Conservation (phyloP, 2,888 invertebrate species). For the Apodemia mormo region DNA sequence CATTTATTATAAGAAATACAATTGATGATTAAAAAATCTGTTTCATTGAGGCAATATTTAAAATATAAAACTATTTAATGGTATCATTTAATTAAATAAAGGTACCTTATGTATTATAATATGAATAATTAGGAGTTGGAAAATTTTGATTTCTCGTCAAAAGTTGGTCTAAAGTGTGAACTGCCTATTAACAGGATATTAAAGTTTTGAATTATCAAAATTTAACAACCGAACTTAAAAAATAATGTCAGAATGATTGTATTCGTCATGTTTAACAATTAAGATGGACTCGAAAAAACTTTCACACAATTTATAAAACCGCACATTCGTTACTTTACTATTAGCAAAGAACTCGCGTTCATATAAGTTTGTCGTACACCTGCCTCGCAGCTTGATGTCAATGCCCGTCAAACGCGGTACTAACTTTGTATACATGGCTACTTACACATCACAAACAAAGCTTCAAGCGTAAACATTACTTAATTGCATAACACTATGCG, state of each 20-base stretch:
- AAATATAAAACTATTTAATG: too few relatives aligned
- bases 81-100: too few relatives aligned
- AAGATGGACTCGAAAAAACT: not conserved
- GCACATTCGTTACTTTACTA: constrained; percentile 42
- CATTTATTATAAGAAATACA: too few relatives aligned
- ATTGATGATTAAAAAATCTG: too few relatives aligned
- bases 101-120: too few relatives aligned
- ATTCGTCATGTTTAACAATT: not conserved
- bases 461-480: constrained; percentile 38
- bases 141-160: too few relatives aligned
- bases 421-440: constrained; percentile 38
- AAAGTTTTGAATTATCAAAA: not conserved
- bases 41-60: too few relatives aligned
- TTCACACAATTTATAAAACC: constrained; percentile 7
- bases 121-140: too few relatives aligned
- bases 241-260: not conserved
- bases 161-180: too few relatives aligned
- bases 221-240: not conserved
- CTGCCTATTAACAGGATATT: too few relatives aligned
- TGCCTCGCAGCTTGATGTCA: constrained; percentile 67
- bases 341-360: constrained; percentile 40
- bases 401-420: constrained; percentile 71
- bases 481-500: constrained; percentile 34
- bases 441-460: constrained; percentile 44
- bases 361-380: constrained; percentile 53